Percentiles rank a stretch among this genome's conserved stretches.
These are phyloP conservation scores for Drosophila chauvacae DNA, from an alignment of 1,140 invertebrate species.

Conservation along the genomic window DNA sequence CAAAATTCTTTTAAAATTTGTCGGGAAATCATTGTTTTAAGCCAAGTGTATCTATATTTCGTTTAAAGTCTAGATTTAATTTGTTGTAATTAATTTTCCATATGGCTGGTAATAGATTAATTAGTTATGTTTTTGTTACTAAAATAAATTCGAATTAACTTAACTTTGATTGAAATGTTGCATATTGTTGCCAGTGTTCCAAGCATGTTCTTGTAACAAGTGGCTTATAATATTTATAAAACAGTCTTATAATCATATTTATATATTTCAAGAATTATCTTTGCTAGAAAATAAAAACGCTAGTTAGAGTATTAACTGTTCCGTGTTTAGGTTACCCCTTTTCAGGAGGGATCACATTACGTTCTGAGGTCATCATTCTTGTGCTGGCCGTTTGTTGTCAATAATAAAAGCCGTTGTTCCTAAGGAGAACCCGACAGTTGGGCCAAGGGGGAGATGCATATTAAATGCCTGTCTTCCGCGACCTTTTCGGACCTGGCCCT, in stretches of 20 bases:
- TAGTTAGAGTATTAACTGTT: slow-evolving; percentile 40
- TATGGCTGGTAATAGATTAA: too few species aligned
- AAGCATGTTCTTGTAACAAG: neutral
- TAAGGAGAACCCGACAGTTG: neutral
- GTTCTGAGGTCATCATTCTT: slow-evolving; percentile 57
- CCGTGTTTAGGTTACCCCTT: neutral
- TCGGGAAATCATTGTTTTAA: too few species aligned
- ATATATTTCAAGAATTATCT: neutral
- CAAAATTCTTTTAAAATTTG: too few species aligned
- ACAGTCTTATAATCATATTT: neutral
- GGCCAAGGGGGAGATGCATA: slow-evolving; percentile 57
- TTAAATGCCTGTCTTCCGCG: slow-evolving; percentile 72
- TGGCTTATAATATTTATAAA: too few species aligned
- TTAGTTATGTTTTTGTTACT: too few species aligned
- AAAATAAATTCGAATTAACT: too few species aligned
- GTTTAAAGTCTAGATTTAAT: too few species aligned
- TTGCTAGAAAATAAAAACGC: too few species aligned
- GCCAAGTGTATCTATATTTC: too few species aligned
- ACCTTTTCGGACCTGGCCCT: slow-evolving; percentile 73
- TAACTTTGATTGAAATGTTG: too few species aligned
- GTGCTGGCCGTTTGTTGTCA: slow-evolving; percentile 57
- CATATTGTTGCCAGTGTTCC: too few species aligned
- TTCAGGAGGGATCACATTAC: slow-evolving; percentile 26
- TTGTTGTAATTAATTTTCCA: too few species aligned
- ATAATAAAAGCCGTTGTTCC: slow-evolving; percentile 65